These are phyloP conservation scores for Adelosebastes latens DNA, from an alignment of 2,797 vertebrate species.

Conservation along the genomic window DNA sequence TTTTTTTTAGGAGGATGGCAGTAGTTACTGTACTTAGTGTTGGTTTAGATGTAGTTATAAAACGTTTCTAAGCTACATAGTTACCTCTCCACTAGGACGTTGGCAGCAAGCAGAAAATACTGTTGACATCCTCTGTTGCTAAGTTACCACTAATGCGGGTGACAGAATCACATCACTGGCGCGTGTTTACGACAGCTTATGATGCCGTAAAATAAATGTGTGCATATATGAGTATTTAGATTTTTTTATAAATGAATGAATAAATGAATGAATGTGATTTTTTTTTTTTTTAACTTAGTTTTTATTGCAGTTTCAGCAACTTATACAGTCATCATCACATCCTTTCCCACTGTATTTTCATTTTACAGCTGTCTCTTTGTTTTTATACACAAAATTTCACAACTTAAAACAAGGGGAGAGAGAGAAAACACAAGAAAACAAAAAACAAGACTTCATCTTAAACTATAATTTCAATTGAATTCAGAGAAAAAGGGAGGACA, in stretches of 20 bases:
- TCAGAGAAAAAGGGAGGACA: too few relatives aligned
- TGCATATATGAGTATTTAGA: fast-evolving
- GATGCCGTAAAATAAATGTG: not conserved
- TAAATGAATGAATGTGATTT: not conserved
- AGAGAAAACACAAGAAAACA: too few relatives aligned
- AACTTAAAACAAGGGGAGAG: too few relatives aligned
- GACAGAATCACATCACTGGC: not conserved
- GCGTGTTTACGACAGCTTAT: not conserved
- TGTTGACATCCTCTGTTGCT: slow-evolving; percentile 44
- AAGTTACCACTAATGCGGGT: slow-evolving; percentile 31
- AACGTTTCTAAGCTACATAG: not conserved
- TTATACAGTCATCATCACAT: too few relatives aligned
- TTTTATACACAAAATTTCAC: too few relatives aligned
- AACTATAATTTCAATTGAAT: too few relatives aligned
- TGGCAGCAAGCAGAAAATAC: not conserved
- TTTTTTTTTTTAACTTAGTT: too few relatives aligned
- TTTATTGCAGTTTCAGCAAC: too few relatives aligned
- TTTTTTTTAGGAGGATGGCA: not conserved
- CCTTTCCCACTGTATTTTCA: too few relatives aligned
- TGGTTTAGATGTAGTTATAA: not conserved
- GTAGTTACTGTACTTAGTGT: not conserved
- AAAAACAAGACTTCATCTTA: too few relatives aligned
- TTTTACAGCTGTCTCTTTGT: too few relatives aligned
- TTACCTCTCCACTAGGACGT: slow-evolving; percentile 6
- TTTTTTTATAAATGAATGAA: not conserved